Percentiles rank a stretch among this genome's conserved stretches.
Evolutionary conservation across 1,140 invertebrate genomes (phyloP).

Genomic region (Rhizoglyphus robini): DNA sequence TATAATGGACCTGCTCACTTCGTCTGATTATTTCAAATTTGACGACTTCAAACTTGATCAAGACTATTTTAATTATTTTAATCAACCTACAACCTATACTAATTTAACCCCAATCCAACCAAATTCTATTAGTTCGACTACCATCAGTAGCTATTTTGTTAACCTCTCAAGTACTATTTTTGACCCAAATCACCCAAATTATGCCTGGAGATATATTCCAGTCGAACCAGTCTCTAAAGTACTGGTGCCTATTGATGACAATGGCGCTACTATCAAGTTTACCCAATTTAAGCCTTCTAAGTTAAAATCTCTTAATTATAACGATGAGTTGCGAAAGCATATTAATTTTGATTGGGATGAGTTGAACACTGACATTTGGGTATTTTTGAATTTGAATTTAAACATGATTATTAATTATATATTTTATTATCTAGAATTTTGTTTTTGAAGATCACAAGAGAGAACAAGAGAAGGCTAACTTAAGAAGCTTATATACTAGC

Average conservation of each 20-base stretch:
- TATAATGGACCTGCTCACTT: too few relatives aligned
- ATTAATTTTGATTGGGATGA: conserved; percentile 10
- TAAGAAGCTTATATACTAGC: not conserved
- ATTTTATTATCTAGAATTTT: not conserved
- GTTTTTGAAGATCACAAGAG: not conserved
- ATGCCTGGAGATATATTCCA: not conserved
- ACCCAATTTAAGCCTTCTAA: not conserved
- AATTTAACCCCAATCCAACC: too few relatives aligned
- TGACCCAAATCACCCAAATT: not conserved
- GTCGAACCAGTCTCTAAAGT: not conserved
- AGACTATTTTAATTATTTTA: too few relatives aligned
- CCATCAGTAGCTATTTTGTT: not conserved
- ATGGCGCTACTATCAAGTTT: not conserved
- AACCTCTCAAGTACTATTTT: not conserved
- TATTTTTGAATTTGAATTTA: not conserved
- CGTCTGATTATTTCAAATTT: too few relatives aligned
- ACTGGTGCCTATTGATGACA: conserved; percentile 1
- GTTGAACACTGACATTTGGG: conserved; percentile 14
- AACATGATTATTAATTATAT: not conserved
- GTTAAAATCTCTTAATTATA: not conserved
- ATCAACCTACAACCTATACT: too few relatives aligned
- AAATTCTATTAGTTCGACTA: not conserved
- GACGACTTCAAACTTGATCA: too few relatives aligned
- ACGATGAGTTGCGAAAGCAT: not conserved
- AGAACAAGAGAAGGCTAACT: not conserved